Conservation (phyloP, 2,888 invertebrate species). For the Ophion ellenae region DNA sequence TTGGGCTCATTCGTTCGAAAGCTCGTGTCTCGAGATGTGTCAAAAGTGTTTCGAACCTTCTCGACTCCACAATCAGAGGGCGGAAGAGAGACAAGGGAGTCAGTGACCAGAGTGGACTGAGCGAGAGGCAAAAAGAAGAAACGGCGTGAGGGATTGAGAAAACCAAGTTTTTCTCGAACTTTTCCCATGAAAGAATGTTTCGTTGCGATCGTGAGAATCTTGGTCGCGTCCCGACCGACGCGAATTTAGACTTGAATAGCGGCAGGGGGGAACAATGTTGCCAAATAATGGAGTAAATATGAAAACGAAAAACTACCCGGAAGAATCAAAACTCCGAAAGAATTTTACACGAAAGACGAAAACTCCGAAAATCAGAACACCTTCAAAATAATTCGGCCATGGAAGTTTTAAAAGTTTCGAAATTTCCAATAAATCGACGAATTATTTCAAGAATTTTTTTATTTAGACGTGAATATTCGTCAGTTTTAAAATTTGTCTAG, state of each 20-base stretch:
- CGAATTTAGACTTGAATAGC: not conserved
- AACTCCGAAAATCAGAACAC: no score
- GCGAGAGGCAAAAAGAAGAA: not conserved
- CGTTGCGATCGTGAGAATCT: slow-evolving; percentile 36
- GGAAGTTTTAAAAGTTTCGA: no score
- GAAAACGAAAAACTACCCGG: no score
- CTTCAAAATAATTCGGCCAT: no score
- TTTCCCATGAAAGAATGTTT: slow-evolving; percentile 34
- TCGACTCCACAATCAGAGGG: slow-evolving; percentile 68
- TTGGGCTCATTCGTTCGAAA: slow-evolving; percentile 17
- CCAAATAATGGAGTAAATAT: no score
- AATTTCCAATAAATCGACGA: no score
- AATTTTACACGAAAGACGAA: no score
- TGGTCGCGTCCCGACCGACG: not conserved
- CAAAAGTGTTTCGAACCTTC: slow-evolving; percentile 65
- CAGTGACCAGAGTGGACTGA: not conserved
- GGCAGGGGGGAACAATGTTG: not conserved
- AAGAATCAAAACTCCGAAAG: no score
- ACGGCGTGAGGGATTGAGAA: not conserved
- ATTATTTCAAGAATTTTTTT: no score
- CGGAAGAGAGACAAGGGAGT: slow-evolving; percentile 58
- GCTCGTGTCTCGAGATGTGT: slow-evolving; percentile 62
- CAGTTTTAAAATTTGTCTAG: no score
- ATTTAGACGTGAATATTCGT: no score
- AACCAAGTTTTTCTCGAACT: slow-evolving; percentile 42